Conservation (phyloP, 2,113 vertebrate species). For the Onychorhynchus coronatus region DNA sequence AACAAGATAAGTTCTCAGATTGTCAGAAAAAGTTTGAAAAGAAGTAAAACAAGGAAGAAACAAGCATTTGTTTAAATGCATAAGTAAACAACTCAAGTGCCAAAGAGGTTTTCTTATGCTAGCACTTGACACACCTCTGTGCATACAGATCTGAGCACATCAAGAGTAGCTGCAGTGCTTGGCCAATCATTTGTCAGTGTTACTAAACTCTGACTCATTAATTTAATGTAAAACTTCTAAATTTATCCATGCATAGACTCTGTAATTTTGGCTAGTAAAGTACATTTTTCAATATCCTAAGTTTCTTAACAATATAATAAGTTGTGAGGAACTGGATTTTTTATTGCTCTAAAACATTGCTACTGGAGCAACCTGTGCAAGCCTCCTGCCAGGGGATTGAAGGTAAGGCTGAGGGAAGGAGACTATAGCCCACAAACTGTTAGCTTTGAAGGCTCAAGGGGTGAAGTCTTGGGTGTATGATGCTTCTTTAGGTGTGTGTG, state of each 20-base stretch:
- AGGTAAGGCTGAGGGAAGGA: neutral
- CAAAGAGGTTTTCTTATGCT: neutral
- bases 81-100: neutral
- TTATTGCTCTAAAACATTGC: neutral
- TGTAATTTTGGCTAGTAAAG: neutral
- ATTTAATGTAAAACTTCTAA: neutral
- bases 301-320: neutral
- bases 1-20: neutral
- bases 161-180: neutral
- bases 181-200: neutral
- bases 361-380: neutral
- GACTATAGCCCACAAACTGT: neutral
- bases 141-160: neutral
- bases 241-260: rapidly evolving
- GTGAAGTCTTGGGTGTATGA: neutral
- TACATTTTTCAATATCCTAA: neutral
- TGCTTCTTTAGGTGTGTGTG: neutral
- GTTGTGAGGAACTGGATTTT: neutral
- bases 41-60: neutral
- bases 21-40: neutral
- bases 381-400: neutral
- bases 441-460: neutral
- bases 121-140: rapidly evolving
- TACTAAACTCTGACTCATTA: neutral
- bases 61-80: neutral